A percentile compares a stretch with the other conserved stretches of the same genome.
phyloP scores from a whole-genome alignment of 35 echinoderm and acorn worm genomes.

The Chiridota heheva region DNA sequence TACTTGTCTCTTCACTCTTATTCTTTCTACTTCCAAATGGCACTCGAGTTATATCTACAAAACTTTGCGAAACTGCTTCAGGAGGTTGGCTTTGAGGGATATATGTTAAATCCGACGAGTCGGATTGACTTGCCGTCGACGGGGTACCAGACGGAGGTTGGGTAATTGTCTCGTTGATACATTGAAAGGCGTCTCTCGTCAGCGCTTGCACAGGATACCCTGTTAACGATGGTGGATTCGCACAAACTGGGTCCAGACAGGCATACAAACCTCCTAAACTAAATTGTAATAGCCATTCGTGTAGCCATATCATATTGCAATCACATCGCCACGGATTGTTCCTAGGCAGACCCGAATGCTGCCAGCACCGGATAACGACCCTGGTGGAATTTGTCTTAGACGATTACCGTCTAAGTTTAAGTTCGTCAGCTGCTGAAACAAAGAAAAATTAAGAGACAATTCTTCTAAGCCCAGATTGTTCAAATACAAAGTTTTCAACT shows the following conservation, averaged over 20 bases:
- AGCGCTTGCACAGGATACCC: not conserved
- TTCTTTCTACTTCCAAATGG: not conserved
- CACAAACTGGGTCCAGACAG: constrained; percentile 3
- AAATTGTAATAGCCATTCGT: constrained; percentile 40
- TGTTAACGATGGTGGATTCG: constrained; percentile 3
- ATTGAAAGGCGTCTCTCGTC: constrained; percentile 27
- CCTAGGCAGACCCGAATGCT: constrained; percentile 38
- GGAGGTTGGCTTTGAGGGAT: constrained; percentile 14
- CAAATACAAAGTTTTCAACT: constrained; percentile 30
- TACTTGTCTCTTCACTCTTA: not conserved
- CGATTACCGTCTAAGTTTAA: constrained; percentile 16
- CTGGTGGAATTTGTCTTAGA: constrained; percentile 24
- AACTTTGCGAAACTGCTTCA: not conserved
- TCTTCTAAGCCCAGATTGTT: constrained; percentile 15
- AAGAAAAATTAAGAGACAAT: constrained; percentile 34
- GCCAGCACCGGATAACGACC: constrained; percentile 23
- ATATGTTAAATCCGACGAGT: not conserved
- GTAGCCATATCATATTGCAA: constrained; percentile 35
- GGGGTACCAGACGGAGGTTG: constrained; percentile 1
- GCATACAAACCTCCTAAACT: constrained; percentile 17
- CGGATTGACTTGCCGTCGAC: not conserved
- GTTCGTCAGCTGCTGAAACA: constrained; percentile 41
- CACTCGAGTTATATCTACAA: not conserved
- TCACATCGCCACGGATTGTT: constrained; percentile 50
- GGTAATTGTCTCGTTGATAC: constrained; percentile 26